Conservation (phyloP, 2,888 invertebrate species). For the Cheilosia scutellata region DNA sequence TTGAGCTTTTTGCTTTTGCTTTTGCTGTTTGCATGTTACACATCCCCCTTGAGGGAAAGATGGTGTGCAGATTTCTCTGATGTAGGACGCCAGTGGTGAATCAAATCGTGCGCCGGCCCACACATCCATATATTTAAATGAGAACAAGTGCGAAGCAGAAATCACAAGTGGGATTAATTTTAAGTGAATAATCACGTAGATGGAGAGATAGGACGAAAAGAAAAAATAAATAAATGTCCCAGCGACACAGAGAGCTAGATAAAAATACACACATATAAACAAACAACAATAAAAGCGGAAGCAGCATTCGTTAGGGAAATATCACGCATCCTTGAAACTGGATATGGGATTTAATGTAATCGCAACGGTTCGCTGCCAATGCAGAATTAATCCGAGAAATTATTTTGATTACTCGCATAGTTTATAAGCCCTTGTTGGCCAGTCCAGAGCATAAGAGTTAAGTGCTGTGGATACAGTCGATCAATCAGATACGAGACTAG, state of each 20-base stretch:
- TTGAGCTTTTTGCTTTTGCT: conserved; percentile 35
- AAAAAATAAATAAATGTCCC: not conserved
- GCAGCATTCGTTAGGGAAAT: not conserved
- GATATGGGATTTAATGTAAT: conserved; percentile 28
- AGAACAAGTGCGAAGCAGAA: conserved; percentile 52
- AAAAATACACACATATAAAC: not conserved
- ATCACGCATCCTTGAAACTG: conserved; percentile 18
- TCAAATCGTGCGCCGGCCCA: conserved; percentile 19
- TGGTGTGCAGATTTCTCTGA: conserved; percentile 29
- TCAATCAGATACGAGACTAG: no score
- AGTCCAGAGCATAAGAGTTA: no score
- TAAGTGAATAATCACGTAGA: conserved; percentile 66
- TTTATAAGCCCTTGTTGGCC: not conserved
- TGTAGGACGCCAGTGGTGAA: conserved; percentile 27
- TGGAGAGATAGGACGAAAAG: conserved; percentile 2
- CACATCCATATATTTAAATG: conserved; percentile 46
- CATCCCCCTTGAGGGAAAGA: conserved; percentile 23
- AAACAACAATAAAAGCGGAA: not conserved
- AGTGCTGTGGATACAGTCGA: no score
- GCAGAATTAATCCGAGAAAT: conserved; percentile 1
- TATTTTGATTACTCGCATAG: conserved; percentile 8
- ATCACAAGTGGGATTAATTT: conserved; percentile 57
- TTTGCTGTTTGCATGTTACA: conserved; percentile 41
- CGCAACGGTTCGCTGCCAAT: not conserved
- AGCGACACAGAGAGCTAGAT: conserved; percentile 1